phyloP scores from a whole-genome alignment of 2,113 vertebrate species.

The Eidolon helvum region DNA sequence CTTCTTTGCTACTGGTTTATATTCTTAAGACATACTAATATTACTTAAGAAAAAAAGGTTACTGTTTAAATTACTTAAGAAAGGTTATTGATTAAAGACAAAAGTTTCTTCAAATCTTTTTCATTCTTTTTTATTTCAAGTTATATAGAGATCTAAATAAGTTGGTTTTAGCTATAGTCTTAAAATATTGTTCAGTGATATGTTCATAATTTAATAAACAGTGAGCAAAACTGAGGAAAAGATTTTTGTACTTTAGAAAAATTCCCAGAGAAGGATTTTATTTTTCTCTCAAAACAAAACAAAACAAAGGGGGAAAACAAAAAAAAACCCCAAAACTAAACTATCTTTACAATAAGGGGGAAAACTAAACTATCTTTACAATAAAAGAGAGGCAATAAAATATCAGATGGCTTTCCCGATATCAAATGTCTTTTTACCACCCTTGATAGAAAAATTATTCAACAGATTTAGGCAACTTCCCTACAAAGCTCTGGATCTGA shows the following conservation, averaged over 20 bases:
- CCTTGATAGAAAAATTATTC: neutral
- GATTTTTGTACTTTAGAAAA: neutral
- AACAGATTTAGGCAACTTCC: neutral
- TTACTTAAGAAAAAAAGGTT: neutral
- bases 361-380: neutral
- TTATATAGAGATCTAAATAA: neutral
- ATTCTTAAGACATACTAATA: neutral
- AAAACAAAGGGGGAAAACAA: too few relatives aligned
- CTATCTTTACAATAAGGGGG: neutral
- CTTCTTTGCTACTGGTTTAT: neutral
- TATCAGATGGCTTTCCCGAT: neutral
- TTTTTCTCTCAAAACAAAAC: neutral
- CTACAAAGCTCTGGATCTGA: constrained; percentile 9
- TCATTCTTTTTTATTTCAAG: neutral
- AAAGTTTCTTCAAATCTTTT: neutral
- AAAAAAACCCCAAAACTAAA: too few relatives aligned
- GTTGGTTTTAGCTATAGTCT: neutral
- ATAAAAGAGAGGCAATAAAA: neutral
- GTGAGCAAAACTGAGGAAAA: neutral
- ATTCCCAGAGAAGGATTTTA: neutral
- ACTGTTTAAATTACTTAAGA: neutral
- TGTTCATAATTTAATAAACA: neutral
- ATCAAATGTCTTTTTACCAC: neutral
- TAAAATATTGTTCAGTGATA: neutral
- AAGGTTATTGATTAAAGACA: neutral